Evolutionary conservation across 2,113 vertebrate genomes (phyloP).

Genomic region (Ictalurus punctatus): DNA sequence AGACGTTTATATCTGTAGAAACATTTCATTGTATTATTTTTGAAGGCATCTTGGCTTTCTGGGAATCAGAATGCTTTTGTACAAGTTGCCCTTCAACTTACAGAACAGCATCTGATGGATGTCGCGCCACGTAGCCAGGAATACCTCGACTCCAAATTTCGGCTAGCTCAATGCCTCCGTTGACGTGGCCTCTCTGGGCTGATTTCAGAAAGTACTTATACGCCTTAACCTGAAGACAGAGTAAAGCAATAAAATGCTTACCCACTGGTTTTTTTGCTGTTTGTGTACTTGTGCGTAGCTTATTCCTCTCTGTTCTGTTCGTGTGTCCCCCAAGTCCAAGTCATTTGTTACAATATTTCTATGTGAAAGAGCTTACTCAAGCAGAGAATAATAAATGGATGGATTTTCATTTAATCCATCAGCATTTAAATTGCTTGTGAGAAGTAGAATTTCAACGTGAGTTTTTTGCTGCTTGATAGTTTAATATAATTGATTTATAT

Average conservation of each 20-base stretch:
- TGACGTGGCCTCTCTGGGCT: conserved; percentile 69
- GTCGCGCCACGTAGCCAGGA: conserved; percentile 62
- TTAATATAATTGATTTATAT: background rate
- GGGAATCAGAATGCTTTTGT: background rate
- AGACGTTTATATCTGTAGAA: background rate
- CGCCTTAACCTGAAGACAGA: conserved; percentile 67
- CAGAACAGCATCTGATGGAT: conserved; percentile 71
- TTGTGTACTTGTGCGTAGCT: background rate
- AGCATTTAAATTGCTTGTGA: background rate
- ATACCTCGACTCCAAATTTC: conserved; percentile 73
- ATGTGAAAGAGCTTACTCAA: background rate
- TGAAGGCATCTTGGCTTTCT: background rate
- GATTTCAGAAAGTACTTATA: conserved; percentile 74
- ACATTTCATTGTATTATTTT: background rate
- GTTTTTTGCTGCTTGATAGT: background rate
- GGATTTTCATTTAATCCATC: background rate
- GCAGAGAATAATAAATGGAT: background rate
- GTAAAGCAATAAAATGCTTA: background rate
- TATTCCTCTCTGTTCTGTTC: background rate
- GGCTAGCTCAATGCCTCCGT: conserved; percentile 67
- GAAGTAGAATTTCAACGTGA: background rate
- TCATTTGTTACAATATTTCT: background rate
- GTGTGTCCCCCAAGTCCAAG: background rate
- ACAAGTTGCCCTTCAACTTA: conserved; percentile 46
- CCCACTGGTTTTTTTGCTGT: background rate